Evolutionary conservation across 2,888 invertebrate species (phyloP).

Genomic region (Meiosimyza decipiens): DNA sequence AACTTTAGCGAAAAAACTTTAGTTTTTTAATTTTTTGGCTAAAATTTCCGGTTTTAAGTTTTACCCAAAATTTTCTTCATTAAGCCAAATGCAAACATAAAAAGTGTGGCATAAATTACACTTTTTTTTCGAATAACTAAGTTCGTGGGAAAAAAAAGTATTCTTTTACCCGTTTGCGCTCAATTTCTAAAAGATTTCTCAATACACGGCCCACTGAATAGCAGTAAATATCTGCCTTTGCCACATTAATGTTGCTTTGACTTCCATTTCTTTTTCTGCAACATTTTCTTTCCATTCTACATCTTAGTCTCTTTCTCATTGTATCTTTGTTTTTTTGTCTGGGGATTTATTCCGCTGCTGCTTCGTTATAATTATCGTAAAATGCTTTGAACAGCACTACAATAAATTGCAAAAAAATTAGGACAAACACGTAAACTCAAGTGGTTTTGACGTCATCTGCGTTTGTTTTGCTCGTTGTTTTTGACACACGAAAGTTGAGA

Average conservation of each 20-base stretch:
- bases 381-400: slow-evolving; percentile 29
- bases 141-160: no score
- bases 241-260: neutral
- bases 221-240: neutral
- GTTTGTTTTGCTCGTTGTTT: neutral
- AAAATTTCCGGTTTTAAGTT: no score
- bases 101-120: no score
- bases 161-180: no score
- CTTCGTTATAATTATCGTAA: slow-evolving; percentile 32
- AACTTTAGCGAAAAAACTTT: no score
- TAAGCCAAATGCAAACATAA: no score
- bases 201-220: no score
- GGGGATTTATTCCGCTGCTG: neutral
- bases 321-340: slow-evolving; percentile 4
- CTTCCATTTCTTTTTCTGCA: neutral
- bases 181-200: no score
- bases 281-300: neutral
- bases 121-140: no score
- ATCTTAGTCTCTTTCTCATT: neutral
- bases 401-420: slow-evolving; percentile 24
- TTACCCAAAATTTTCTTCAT: no score
- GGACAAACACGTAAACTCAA: slow-evolving; percentile 12
- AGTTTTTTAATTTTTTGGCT: no score
- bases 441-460: slow-evolving; percentile 3
- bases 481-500: neutral